phyloP scores from a whole-genome alignment of 1,140 invertebrate species.

The Aphelinus atriplicis region DNA sequence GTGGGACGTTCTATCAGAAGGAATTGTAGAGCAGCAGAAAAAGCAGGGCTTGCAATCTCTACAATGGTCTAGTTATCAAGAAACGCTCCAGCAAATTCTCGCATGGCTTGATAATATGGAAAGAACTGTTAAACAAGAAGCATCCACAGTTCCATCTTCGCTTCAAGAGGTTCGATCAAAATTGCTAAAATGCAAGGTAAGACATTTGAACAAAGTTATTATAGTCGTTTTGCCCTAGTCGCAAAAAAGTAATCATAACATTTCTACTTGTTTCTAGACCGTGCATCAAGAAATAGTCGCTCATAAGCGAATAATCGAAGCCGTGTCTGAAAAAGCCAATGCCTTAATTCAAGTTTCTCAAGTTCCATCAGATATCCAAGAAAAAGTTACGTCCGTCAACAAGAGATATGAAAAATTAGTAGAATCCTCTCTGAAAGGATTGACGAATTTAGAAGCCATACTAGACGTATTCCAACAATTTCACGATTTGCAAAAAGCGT shows the following conservation, averaged over 20 bases:
- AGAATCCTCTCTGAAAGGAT: slow-evolving; percentile 70
- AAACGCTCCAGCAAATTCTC: slow-evolving; percentile 82
- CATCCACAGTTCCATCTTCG: slow-evolving; percentile 74
- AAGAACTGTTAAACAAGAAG: slow-evolving; percentile 79
- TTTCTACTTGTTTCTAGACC: slow-evolving; percentile 63
- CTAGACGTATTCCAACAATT: slow-evolving; percentile 85
- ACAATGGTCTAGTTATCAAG: slow-evolving; percentile 86
- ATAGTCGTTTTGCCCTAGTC: neutral
- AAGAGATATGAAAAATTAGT: slow-evolving; percentile 79
- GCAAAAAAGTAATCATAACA: neutral
- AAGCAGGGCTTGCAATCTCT: slow-evolving; percentile 84
- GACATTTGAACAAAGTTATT: neutral
- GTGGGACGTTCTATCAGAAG: slow-evolving; percentile 86
- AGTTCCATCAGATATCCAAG: slow-evolving; percentile 72
- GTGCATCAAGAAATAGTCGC: slow-evolving; percentile 88
- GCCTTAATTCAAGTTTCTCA: slow-evolving; percentile 72
- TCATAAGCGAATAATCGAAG: slow-evolving; percentile 90
- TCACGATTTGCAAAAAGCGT: slow-evolving; percentile 83
- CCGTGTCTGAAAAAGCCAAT: slow-evolving; percentile 87
- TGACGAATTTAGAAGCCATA: slow-evolving; percentile 78
- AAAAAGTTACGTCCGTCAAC: slow-evolving; percentile 76
- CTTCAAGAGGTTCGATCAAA: slow-evolving; percentile 89
- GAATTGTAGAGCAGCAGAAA: slow-evolving; percentile 83
- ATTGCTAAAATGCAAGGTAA: slow-evolving; percentile 84
- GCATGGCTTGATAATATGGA: slow-evolving; percentile 91